Evolutionary conservation across 2,797 vertebrate species (phyloP).

Genomic region (Heterohyrax brucei): DNA sequence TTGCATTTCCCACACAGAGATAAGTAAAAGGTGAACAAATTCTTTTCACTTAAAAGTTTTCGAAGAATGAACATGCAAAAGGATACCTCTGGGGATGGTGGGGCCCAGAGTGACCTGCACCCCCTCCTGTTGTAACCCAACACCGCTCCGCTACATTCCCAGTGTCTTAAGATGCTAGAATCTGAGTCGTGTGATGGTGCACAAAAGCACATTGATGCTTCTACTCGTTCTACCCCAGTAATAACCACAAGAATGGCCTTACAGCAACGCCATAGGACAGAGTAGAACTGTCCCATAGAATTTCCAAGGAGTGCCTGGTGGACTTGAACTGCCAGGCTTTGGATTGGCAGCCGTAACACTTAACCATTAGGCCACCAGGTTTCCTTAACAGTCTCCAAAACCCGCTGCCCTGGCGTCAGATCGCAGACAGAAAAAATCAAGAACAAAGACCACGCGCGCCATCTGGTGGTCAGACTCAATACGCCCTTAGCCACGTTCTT

Average conservation of each 20-base stretch:
- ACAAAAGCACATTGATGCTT: neutral
- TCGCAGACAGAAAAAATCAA: neutral
- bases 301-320: no score
- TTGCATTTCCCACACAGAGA: neutral
- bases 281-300: no score
- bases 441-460: neutral
- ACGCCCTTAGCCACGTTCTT: fast-evolving
- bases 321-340: no score
- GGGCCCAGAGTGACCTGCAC: neutral
- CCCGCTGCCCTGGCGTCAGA: no score
- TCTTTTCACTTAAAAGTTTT: neutral
- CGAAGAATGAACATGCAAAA: neutral
- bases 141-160: neutral
- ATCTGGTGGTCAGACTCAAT: slow-evolving; percentile 9
- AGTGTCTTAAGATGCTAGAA: neutral
- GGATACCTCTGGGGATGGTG: no score
- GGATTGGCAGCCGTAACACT: no score
- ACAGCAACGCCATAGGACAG: no score
- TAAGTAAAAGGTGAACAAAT: neutral
- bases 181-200: neutral
- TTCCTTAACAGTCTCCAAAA: no score
- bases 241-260: no score
- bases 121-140: neutral
- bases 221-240: neutral
- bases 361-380: no score